Conservation (phyloP, 2,888 invertebrate species). For the Calameuta idolon region DNA sequence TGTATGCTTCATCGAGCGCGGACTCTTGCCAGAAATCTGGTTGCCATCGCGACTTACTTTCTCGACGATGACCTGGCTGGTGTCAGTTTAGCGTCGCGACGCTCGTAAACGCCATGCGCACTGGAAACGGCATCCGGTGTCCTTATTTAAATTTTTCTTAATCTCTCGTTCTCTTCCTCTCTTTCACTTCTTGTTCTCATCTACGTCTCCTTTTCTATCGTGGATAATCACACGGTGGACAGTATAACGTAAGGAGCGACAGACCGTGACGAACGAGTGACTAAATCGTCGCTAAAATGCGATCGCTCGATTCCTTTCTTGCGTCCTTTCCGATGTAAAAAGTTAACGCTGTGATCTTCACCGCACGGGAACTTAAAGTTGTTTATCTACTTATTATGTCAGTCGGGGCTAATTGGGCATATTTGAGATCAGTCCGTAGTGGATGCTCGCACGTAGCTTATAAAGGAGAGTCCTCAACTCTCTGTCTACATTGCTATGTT, state of each 20-base stretch:
- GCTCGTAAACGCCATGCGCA: not conserved
- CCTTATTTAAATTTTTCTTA: not conserved
- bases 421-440: conserved; percentile 47
- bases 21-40: conserved; percentile 22
- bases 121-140: not conserved
- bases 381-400: conserved; percentile 66
- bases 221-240: not conserved
- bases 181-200: not conserved
- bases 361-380: conserved; percentile 54
- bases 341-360: conserved; percentile 57
- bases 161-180: not conserved
- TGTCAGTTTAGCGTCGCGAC: not conserved
- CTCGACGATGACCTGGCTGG: conserved; percentile 2
- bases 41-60: conserved; percentile 14
- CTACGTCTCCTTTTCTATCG: not conserved
- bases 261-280: conserved; percentile 48
- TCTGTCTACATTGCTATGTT: not conserved
- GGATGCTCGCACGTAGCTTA: conserved; percentile 56
- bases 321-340: conserved; percentile 41
- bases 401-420: conserved; percentile 62
- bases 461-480: conserved; percentile 20
- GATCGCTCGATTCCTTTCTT: conserved; percentile 49
- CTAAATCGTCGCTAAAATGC: conserved; percentile 61
- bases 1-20: not conserved
- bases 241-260: not conserved